A percentile compares a stretch with the other conserved stretches of the same genome.
Conservation (phyloP, 2,888 invertebrate genomes). For the Macaria liturata region DNA sequence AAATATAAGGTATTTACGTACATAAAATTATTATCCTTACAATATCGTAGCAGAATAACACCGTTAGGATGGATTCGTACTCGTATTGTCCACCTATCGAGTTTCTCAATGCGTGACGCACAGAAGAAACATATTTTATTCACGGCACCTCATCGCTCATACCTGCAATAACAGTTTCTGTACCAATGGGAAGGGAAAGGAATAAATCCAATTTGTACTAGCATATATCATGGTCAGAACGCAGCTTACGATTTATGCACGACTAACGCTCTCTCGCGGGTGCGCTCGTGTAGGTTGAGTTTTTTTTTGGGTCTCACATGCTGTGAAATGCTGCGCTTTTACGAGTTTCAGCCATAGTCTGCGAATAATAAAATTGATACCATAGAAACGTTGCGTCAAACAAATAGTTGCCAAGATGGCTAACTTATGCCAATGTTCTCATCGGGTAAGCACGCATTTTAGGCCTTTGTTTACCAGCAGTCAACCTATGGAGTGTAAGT, state of each 20-base stretch:
- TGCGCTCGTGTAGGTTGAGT: conserved; percentile 14
- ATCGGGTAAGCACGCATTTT: no score
- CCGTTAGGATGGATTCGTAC: neutral
- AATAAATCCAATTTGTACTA: conserved; percentile 80
- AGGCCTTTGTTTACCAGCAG: no score
- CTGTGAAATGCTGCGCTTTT: neutral
- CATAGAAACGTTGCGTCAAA: no score
- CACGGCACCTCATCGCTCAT: conserved; percentile 75
- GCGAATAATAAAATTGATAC: no score
- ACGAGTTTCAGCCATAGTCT: no score
- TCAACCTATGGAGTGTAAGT: no score
- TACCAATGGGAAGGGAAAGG: conserved; percentile 67
- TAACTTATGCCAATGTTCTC: no score
- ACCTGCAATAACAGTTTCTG: conserved; percentile 70
- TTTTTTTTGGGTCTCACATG: conserved; percentile 7
- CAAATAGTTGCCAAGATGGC: no score
- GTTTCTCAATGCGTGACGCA: conserved; percentile 60
- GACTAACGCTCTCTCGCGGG: conserved; percentile 34
- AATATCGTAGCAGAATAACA: no score
- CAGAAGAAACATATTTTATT: conserved; percentile 70
- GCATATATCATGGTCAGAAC: conserved; percentile 76
- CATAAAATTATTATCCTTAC: no score
- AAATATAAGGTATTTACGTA: no score
- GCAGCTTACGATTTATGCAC: conserved; percentile 71
- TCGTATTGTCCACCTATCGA: conserved; percentile 28